phyloP scores from a whole-genome alignment of 1,140 invertebrate genomes.

The Achatina immaculata region DNA sequence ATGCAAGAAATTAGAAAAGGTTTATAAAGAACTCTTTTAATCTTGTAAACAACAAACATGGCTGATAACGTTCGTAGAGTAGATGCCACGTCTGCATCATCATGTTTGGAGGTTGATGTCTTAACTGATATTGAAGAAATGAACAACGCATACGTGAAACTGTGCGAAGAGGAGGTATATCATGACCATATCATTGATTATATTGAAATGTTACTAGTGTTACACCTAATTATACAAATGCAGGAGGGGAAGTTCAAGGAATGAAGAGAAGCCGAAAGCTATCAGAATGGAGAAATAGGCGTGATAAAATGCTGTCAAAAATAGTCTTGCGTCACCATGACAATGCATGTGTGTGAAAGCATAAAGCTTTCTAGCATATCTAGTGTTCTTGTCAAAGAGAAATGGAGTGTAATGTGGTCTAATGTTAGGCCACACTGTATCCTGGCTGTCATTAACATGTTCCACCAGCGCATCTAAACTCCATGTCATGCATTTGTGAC shows the following conservation, averaged over 20 bases:
- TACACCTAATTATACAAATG: not conserved
- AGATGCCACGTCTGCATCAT: conserved; percentile 62
- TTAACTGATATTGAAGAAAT: conserved; percentile 68
- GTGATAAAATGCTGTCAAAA: not conserved
- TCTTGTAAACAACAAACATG: conserved; percentile 12
- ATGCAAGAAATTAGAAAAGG: too few relatives aligned
- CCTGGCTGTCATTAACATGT: too few relatives aligned
- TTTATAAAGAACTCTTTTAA: too few relatives aligned
- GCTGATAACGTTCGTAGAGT: not conserved
- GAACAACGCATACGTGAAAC: conserved; percentile 61
- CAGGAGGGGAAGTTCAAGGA: not conserved
- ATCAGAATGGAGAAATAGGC: not conserved
- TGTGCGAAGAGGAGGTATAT: conserved; percentile 66
- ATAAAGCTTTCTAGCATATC: too few relatives aligned
- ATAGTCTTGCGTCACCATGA: too few relatives aligned
- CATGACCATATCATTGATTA: not conserved
- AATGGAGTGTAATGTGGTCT: too few relatives aligned
- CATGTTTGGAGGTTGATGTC: conserved; percentile 61
- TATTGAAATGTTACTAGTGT: not conserved
- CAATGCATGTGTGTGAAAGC: not conserved
- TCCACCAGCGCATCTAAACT: too few relatives aligned
- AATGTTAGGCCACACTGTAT: too few relatives aligned
- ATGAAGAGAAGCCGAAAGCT: not conserved
- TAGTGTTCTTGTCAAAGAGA: too few relatives aligned
- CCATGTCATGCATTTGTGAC: too few relatives aligned